These are phyloP conservation scores for Noctua janthina DNA, from an alignment of 2,888 invertebrate genomes.

Conservation along the genomic window DNA sequence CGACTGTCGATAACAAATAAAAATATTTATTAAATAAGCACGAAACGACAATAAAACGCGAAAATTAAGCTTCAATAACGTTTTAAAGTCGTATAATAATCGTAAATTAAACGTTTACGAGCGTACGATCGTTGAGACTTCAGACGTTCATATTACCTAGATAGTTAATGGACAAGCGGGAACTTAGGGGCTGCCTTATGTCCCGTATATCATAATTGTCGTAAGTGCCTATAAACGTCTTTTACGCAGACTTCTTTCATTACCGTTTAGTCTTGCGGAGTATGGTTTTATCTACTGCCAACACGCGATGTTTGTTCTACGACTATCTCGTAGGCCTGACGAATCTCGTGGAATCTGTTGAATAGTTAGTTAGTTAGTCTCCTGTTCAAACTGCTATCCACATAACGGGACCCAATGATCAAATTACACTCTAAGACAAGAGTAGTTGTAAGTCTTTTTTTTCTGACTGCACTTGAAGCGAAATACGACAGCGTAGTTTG, in stretches of 20 bases:
- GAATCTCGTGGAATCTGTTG: neutral
- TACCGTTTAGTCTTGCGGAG: neutral
- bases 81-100: constrained; percentile 79
- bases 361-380: neutral
- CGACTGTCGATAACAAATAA: constrained; percentile 67
- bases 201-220: constrained; percentile 44
- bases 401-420: neutral
- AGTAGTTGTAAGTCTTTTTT: neutral
- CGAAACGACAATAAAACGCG: constrained; percentile 81
- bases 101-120: constrained; percentile 79
- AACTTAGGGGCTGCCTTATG: constrained; percentile 36
- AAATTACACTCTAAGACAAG: neutral
- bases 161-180: constrained; percentile 67
- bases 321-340: neutral
- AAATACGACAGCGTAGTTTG: neutral
- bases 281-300: constrained; percentile 13
- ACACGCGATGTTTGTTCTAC: neutral
- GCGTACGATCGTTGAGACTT: constrained; percentile 71
- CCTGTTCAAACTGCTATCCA: neutral
- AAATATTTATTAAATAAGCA: constrained; percentile 80
- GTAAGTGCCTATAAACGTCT: constrained; percentile 28
- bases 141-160: constrained; percentile 73
- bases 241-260: constrained; percentile 15
- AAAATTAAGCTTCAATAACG: constrained; percentile 82
- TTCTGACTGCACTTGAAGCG: neutral